Percentiles rank a stretch among this genome's conserved stretches.
These are phyloP conservation scores for Halesus radiatus DNA, from an alignment of 1,140 invertebrate species.

Conservation along the genomic window DNA sequence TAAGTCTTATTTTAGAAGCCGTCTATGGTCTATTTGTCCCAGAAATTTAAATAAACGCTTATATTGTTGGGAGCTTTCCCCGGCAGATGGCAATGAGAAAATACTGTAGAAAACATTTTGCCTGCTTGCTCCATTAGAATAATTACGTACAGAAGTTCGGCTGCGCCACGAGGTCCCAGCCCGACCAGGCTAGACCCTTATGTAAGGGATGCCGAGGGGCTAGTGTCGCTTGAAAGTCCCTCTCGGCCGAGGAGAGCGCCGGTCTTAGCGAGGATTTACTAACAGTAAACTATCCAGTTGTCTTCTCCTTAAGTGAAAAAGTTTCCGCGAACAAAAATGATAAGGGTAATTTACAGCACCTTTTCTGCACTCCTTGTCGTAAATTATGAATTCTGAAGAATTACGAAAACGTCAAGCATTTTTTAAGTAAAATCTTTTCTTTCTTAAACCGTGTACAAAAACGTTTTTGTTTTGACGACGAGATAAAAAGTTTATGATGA, in stretches of 20 bases:
- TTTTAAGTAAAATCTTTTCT: conserved; percentile 1
- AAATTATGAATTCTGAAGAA: conserved; percentile 27
- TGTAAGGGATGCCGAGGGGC: background rate
- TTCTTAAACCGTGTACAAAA: background rate
- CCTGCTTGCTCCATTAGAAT: conserved; percentile 54
- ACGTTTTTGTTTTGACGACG: conserved; percentile 6
- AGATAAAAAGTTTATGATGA: background rate
- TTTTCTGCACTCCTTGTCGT: conserved; percentile 15
- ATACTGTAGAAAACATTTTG: conserved; percentile 45
- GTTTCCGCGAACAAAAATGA: conserved; percentile 32
- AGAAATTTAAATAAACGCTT: conserved; percentile 4
- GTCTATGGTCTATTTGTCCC: too few relatives aligned
- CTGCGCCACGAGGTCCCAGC: background rate
- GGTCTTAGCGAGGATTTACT: conserved; percentile 9
- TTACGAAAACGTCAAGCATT: background rate
- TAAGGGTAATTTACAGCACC: conserved; percentile 33
- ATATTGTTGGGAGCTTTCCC: background rate
- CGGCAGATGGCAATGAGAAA: conserved; percentile 8
- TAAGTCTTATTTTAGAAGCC: too few relatives aligned
- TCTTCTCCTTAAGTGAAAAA: conserved; percentile 40
- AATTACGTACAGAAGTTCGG: conserved; percentile 49
- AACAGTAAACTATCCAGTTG: conserved; percentile 37
- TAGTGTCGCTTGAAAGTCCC: too few relatives aligned
- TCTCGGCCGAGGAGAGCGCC: background rate
- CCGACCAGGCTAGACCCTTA: background rate